phyloP scores from a whole-genome alignment of 2,888 invertebrate species.

The Sarcophaga caerulescens region DNA sequence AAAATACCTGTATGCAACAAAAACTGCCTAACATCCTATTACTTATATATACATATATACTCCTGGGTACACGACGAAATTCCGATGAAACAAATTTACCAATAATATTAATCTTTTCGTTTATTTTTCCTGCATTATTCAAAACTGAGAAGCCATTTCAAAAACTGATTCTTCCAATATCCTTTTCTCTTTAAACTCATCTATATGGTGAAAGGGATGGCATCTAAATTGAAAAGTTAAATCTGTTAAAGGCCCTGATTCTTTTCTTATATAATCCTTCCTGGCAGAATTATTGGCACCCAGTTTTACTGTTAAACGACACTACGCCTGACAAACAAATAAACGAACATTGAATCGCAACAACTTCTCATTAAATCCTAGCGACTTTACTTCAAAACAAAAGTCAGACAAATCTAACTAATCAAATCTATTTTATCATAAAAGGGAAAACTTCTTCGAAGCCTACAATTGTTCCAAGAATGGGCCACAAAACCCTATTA shows the following conservation, averaged over 20 bases:
- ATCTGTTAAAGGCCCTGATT: slow-evolving; percentile 17
- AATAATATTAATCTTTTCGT: slow-evolving; percentile 24
- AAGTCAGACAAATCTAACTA: slow-evolving; percentile 45
- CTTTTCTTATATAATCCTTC: slow-evolving; percentile 17
- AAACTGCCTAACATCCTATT: slow-evolving; percentile 49
- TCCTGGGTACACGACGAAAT: slow-evolving; percentile 24
- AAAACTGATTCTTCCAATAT: slow-evolving; percentile 40
- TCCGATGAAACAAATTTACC: slow-evolving; percentile 43
- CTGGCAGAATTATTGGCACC: slow-evolving; percentile 38
- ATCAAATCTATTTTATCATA: slow-evolving; percentile 35
- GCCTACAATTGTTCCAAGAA: slow-evolving; percentile 39
- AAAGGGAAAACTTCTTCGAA: slow-evolving; percentile 34
- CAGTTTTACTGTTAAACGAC: not conserved
- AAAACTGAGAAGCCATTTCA: slow-evolving; percentile 57
- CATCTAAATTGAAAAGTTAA: slow-evolving; percentile 21
- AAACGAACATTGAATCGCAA: slow-evolving; percentile 39
- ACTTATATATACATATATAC: slow-evolving; percentile 28
- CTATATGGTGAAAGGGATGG: slow-evolving; percentile 24
- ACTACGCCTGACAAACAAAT: slow-evolving; percentile 43
- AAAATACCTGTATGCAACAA: slow-evolving; percentile 44
- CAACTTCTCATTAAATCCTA: not conserved
- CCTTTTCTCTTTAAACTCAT: slow-evolving; percentile 26
- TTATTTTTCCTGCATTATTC: slow-evolving; percentile 28
- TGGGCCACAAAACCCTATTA: not conserved
- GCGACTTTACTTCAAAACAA: slow-evolving; percentile 47